Percentiles rank a stretch among this genome's conserved stretches.
These are phyloP conservation scores for Drosophila cardini DNA, from an alignment of 1,140 invertebrate genomes.

Conservation along the genomic window DNA sequence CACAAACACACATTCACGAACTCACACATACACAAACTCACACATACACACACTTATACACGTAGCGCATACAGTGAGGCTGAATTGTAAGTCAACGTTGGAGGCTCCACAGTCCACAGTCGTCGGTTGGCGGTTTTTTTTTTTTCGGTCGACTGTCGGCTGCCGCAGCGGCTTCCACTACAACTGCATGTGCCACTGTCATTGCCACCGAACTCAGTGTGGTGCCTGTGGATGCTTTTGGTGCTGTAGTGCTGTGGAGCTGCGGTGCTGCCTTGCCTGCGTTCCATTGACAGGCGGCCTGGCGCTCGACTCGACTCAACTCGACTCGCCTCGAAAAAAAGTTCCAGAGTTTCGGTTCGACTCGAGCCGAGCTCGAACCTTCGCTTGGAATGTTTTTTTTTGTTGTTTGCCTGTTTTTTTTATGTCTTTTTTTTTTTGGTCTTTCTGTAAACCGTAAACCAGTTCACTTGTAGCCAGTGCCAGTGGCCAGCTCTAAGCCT, in stretches of 20 bases:
- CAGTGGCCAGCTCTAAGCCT: conserved; percentile 69
- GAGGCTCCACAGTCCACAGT: conserved; percentile 50
- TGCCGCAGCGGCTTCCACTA: conserved; percentile 78
- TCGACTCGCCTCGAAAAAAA: conserved; percentile 13
- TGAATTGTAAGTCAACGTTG: conserved; percentile 53
- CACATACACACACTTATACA: too few relatives aligned
- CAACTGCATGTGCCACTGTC: conserved; percentile 85
- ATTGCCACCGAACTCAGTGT: conserved; percentile 85
- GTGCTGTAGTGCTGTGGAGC: conserved; percentile 4
- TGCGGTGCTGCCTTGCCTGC: conserved; percentile 15
- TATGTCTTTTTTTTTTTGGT: conserved; percentile 48
- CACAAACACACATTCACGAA: conserved; percentile 21
- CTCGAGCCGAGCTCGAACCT: conserved; percentile 65
- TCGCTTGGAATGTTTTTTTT: conserved; percentile 67
- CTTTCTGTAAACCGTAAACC: conserved; percentile 66
- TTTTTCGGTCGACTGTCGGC: conserved; percentile 54
- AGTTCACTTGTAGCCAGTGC: conserved; percentile 83
- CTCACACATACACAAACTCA: conserved; percentile 4
- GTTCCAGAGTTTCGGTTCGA: conserved; percentile 21
- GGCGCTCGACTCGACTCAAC: conserved; percentile 41
- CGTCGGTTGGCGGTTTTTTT: conserved; percentile 73
- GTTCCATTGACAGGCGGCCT: conserved; percentile 52
- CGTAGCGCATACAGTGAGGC: not conserved
- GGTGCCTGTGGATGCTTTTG: conserved; percentile 59
- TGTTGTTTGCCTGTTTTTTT: conserved; percentile 32